phyloP scores from a whole-genome alignment of 2,113 vertebrate genomes.

The Melanotaenia duboulayi region DNA sequence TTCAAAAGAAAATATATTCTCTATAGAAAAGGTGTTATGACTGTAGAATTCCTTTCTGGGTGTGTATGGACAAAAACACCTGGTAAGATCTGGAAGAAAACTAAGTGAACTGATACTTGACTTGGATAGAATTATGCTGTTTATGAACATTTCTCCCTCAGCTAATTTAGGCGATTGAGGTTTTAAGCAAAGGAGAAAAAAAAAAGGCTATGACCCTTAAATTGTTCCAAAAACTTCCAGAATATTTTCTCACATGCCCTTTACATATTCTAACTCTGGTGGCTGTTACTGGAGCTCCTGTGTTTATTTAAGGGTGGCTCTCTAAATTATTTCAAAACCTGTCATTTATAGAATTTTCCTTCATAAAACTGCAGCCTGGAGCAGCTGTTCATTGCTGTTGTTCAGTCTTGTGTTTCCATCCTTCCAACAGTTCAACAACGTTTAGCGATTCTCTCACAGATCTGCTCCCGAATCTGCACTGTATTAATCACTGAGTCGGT shows the following conservation, averaged over 20 bases:
- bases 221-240: background rate
- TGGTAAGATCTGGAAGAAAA: background rate
- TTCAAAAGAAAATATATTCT: no score
- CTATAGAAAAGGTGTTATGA: no score
- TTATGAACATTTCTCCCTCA: conserved; percentile 1
- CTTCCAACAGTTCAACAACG: conserved; percentile 42
- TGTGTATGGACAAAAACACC: background rate
- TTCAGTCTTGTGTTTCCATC: conserved; percentile 61
- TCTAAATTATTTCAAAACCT: conserved; percentile 47
- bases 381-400: conserved; percentile 52
- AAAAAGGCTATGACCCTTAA: background rate
- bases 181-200: background rate
- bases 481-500: background rate
- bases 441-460: conserved; percentile 17
- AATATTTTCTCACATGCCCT: conserved; percentile 14
- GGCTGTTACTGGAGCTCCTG: conserved; percentile 39
- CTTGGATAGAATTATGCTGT: background rate
- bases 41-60: background rate
- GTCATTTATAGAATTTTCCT: conserved; percentile 51
- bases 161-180: background rate
- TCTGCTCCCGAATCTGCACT: conserved; percentile 8
- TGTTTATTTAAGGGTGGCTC: conserved; percentile 28
- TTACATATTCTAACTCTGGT: conserved; percentile 9
- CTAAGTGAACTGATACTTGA: background rate
- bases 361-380: conserved; percentile 45